Percentiles rank a stretch among this genome's conserved stretches.
These are phyloP conservation scores for human (Homo sapiens) DNA, from an alignment of 2,113 vertebrate species.

Conservation along the genomic window GRCh38 chr4:62052501-62053000, in stretches of 20 bases:
- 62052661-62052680: not conserved
- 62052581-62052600: not conserved
- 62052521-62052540: not conserved
- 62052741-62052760: not conserved
- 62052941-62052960: not conserved
- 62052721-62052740: not conserved
- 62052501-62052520: not conserved
- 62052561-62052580: not conserved
- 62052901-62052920: not conserved
- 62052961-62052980: not conserved
- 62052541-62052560: not conserved
- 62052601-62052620: not conserved
- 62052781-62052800: not conserved
- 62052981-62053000: not conserved
- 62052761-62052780: not conserved
- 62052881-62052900: not conserved
- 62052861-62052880: not conserved
- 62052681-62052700: not conserved
- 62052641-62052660: not conserved
- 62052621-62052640: not conserved
- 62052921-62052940: slow-evolving; percentile 6
- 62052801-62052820: not conserved
- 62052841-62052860: not conserved
- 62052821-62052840: not conserved
- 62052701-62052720: not conserved